These are phyloP conservation scores for Bembecia ichneumoniformis DNA, from an alignment of 2,888 invertebrate genomes.

Conservation along the genomic window DNA sequence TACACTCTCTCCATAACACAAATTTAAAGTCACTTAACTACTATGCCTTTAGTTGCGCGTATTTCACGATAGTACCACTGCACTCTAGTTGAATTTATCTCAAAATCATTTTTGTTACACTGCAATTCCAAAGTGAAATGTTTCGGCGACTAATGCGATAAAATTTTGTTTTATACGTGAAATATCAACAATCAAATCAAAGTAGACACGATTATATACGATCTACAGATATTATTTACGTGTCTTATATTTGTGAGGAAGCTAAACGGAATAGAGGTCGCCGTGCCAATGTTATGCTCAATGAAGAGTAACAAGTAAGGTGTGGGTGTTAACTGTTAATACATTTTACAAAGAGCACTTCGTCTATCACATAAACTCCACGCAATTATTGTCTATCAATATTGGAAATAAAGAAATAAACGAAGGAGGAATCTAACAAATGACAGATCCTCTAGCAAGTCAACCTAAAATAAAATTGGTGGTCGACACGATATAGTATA, in stretches of 20 bases:
- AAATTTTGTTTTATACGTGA: not conserved
- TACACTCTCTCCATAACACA: slow-evolving; percentile 43
- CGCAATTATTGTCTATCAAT: slow-evolving; percentile 22
- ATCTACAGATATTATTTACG: slow-evolving; percentile 26
- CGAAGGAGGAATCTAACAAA: slow-evolving; percentile 52
- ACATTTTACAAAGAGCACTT: slow-evolving; percentile 37
- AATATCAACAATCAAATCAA: too few relatives aligned
- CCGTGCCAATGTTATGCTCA: slow-evolving; percentile 67
- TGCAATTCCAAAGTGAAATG: slow-evolving; percentile 49
- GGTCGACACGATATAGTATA: slow-evolving; percentile 53
- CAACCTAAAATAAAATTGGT: slow-evolving; percentile 52
- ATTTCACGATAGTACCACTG: slow-evolving; percentile 46
- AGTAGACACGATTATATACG: too few relatives aligned
- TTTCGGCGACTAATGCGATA: slow-evolving; percentile 45
- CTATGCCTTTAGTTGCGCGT: slow-evolving; percentile 44
- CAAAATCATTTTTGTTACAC: slow-evolving; percentile 68
- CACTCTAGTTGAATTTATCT: slow-evolving; percentile 64
- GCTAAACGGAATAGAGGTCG: slow-evolving; percentile 56
- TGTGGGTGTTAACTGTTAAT: slow-evolving; percentile 46
- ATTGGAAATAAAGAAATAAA: slow-evolving; percentile 27
- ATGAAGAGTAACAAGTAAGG: slow-evolving; percentile 65
- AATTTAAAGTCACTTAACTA: slow-evolving; percentile 33
- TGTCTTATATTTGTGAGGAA: slow-evolving; percentile 34
- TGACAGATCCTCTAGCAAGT: slow-evolving; percentile 66
- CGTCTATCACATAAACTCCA: slow-evolving; percentile 13